These are phyloP conservation scores for Sinocyclocheilus grahami DNA, from an alignment of 2,113 vertebrate species.

Conservation along the genomic window DNA sequence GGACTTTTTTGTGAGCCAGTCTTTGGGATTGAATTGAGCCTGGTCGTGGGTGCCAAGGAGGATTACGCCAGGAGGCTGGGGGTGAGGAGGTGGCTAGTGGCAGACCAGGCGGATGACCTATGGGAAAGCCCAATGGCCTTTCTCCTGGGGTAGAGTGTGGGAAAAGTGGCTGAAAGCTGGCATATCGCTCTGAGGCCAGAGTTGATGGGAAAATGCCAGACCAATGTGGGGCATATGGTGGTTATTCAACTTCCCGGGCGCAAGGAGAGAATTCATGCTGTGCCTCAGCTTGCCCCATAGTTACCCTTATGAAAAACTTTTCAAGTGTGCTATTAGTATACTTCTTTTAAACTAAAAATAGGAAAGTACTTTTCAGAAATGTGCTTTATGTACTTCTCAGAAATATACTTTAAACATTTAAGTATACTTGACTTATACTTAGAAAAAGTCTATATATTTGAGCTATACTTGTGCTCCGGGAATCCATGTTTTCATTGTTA, in stretches of 20 bases:
- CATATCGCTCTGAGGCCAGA: conserved; percentile 46
- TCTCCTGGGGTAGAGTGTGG: conserved; percentile 52
- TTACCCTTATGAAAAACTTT: conserved; percentile 12
- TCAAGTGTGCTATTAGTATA: too few relatives aligned
- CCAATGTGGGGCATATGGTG: conserved; percentile 56
- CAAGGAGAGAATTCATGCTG: conserved; percentile 46
- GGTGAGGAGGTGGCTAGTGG: conserved; percentile 49
- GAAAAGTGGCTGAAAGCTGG: conserved; percentile 59
- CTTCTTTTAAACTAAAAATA: too few relatives aligned
- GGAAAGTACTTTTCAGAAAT: too few relatives aligned
- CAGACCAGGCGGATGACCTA: conserved; percentile 50
- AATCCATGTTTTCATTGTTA: too few relatives aligned
- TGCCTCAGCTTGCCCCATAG: conserved; percentile 37
- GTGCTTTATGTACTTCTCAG: too few relatives aligned
- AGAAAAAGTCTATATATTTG: too few relatives aligned
- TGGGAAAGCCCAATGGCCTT: conserved; percentile 58
- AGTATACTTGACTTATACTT: too few relatives aligned
- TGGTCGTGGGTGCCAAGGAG: conserved; percentile 52
- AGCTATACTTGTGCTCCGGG: too few relatives aligned
- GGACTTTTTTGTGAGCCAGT: conserved; percentile 53
- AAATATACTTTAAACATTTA: too few relatives aligned
- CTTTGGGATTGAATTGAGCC: conserved; percentile 52
- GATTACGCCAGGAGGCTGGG: conserved; percentile 58
- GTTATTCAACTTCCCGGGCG: conserved; percentile 55
- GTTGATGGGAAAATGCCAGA: conserved; percentile 52